A percentile compares a stretch with the other conserved stretches of the same genome.
phyloP scores from a whole-genome alignment of 1,140 invertebrate species.

The Drosophila triauraria region DNA sequence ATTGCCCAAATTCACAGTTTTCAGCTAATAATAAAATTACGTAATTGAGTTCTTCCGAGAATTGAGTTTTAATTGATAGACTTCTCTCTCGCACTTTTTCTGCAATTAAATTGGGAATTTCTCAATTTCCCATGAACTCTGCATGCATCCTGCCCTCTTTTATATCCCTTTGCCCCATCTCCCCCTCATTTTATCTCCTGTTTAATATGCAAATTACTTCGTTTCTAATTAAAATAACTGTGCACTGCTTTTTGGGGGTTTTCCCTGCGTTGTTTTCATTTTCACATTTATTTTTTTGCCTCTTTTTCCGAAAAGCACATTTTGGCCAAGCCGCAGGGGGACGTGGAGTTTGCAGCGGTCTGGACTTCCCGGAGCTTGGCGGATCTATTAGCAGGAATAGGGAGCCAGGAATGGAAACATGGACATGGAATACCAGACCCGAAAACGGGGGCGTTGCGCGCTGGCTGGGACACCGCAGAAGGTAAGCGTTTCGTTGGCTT shows the following conservation, averaged over 20 bases:
- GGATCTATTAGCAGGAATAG: conserved; percentile 54
- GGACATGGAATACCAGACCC: not conserved
- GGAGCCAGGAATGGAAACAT: not conserved
- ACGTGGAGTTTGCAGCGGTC: not conserved
- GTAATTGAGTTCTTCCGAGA: too few species aligned
- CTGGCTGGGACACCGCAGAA: conserved; percentile 21
- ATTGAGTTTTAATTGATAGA: conserved; percentile 9
- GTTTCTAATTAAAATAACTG: conserved; percentile 82
- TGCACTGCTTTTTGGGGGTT: conserved; percentile 65
- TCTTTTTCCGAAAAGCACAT: conserved; percentile 66
- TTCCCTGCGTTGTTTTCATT: conserved; percentile 31
- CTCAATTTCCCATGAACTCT: conserved; percentile 16
- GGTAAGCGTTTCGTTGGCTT: conserved; percentile 24
- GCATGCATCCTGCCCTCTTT: not conserved
- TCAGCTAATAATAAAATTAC: not conserved
- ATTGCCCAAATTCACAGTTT: not conserved
- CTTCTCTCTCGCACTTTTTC: not conserved
- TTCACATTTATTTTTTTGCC: conserved; percentile 43
- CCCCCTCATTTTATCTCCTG: conserved; percentile 3
- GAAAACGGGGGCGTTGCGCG: not conserved
- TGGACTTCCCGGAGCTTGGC: conserved; percentile 36
- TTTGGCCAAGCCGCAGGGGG: conserved; percentile 40
- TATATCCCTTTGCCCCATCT: conserved; percentile 2
- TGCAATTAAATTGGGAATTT: conserved; percentile 19
- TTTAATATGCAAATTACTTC: conserved; percentile 80